A percentile compares a stretch with the other conserved stretches of the same genome.
Conservation (phyloP, 2,113 vertebrate genomes). For the Gambusia affinis region DNA sequence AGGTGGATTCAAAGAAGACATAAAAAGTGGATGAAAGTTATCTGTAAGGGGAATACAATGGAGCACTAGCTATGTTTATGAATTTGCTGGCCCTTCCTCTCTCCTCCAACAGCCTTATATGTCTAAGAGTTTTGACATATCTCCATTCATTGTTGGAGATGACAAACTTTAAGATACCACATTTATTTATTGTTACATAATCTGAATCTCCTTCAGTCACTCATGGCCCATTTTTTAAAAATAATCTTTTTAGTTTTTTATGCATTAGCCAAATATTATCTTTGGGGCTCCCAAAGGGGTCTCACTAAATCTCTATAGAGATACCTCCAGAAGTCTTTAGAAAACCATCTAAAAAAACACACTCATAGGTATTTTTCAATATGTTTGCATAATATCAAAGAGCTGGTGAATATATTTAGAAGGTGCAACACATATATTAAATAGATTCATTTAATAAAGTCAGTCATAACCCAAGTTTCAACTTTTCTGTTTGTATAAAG, state of each 20-base stretch:
- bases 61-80: neutral
- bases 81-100: neutral
- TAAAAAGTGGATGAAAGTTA: neutral
- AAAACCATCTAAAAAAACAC: too few species aligned
- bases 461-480: neutral
- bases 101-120: neutral
- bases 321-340: too few species aligned
- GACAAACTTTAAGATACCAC: neutral
- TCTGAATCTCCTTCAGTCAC: neutral
- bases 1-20: constrained; percentile 4
- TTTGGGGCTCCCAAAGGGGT: neutral
- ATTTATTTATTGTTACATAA: neutral
- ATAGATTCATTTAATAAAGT: neutral
- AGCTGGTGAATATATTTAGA: too few species aligned
- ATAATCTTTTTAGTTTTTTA: neutral
- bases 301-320: too few species aligned
- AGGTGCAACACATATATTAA: neutral
- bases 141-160: neutral
- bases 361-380: too few species aligned
- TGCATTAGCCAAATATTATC: neutral
- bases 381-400: too few species aligned
- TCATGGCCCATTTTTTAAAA: neutral
- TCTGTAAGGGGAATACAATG: too few species aligned
- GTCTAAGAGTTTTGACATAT: neutral
- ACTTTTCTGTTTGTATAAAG: neutral